Evolutionary conservation across 2,797 vertebrate species (phyloP).

Genomic region (Sebastes jordani): DNA sequence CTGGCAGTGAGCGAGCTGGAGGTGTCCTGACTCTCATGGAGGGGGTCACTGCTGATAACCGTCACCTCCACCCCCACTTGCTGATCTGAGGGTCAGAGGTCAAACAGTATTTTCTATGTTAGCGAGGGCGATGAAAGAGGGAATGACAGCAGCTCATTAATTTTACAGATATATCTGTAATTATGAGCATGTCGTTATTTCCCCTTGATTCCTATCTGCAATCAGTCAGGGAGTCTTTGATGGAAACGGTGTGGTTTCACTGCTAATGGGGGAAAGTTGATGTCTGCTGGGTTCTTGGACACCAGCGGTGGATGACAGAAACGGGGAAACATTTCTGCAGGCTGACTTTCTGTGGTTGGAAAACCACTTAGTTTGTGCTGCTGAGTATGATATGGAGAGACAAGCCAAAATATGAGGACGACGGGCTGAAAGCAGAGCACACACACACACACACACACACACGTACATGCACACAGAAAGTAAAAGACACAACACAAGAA

Average conservation of each 20-base stretch:
- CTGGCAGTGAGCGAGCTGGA: slow-evolving; percentile 89
- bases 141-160: background rate
- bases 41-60: slow-evolving; percentile 89
- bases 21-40: slow-evolving; percentile 89
- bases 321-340: slow-evolving; percentile 74
- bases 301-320: slow-evolving; percentile 69
- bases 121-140: slow-evolving; percentile 26
- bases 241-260: slow-evolving; percentile 73
- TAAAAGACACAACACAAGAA: slow-evolving; percentile 38
- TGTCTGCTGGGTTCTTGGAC: slow-evolving; percentile 84
- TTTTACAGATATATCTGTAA: slow-evolving; percentile 37
- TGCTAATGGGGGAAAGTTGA: slow-evolving; percentile 83
- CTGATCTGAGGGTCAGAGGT: slow-evolving; percentile 83
- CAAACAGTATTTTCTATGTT: slow-evolving; percentile 54
- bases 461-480: slow-evolving; percentile 45
- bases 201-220: slow-evolving; percentile 51
- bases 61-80: slow-evolving; percentile 88
- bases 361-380: slow-evolving; percentile 75
- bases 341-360: slow-evolving; percentile 78
- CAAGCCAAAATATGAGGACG: slow-evolving; percentile 64
- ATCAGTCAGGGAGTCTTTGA: slow-evolving; percentile 56
- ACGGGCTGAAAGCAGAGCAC: slow-evolving; percentile 23
- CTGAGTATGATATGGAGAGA: slow-evolving; percentile 70
- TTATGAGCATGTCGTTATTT: slow-evolving; percentile 42
- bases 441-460: slow-evolving; percentile 35